Evolutionary conservation across 2,797 vertebrate species (phyloP).

Genomic region (Chromobotia macracanthus): DNA sequence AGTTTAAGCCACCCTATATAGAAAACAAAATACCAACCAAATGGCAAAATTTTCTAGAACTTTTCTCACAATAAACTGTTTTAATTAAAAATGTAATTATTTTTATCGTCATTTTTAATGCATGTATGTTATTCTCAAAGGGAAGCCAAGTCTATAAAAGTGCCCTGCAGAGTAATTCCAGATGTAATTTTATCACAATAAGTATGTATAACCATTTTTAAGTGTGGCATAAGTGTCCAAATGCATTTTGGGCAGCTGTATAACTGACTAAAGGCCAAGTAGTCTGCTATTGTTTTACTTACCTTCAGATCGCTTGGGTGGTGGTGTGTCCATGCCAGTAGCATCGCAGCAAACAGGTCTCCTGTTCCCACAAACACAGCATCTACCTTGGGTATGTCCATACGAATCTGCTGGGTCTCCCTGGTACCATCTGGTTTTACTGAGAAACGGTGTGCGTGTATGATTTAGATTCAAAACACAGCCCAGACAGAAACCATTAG

Average conservation of each 20-base stretch:
- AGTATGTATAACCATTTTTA: no score
- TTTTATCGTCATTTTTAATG: no score
- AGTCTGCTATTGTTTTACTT: not conserved
- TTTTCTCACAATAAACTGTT: no score
- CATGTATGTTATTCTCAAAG: no score
- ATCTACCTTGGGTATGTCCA: slow-evolving; percentile 91
- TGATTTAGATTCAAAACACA: not conserved
- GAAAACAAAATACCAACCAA: no score
- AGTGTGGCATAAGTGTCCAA: no score
- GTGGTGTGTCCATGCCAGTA: slow-evolving; percentile 93
- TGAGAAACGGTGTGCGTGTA: slow-evolving; percentile 61
- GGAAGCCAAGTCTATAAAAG: no score
- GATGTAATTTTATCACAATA: no score
- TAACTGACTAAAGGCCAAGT: not conserved
- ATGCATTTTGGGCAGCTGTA: not conserved
- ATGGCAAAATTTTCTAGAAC: no score
- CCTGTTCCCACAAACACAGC: slow-evolving; percentile 96
- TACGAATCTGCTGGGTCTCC: slow-evolving; percentile 82
- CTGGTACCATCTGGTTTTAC: slow-evolving; percentile 82
- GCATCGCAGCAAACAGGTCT: slow-evolving; percentile 94
- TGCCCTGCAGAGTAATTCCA: no score
- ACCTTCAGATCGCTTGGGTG: slow-evolving; percentile 94
- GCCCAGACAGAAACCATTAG: not conserved
- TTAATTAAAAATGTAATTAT: no score
- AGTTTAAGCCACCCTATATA: no score